phyloP scores from a whole-genome alignment of 2,888 invertebrate species.

The Drosophila phalerata region DNA sequence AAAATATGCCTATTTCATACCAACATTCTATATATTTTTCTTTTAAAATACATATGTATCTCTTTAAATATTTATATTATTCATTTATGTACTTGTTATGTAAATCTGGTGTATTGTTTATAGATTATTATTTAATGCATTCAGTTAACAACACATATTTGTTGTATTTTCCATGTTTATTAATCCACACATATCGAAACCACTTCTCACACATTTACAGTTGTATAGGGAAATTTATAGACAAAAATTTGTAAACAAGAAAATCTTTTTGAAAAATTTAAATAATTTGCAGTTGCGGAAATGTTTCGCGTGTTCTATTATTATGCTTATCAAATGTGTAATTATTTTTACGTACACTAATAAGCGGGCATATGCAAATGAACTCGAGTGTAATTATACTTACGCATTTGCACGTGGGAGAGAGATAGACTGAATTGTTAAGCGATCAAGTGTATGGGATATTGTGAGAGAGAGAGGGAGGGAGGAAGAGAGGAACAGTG shows the following conservation, averaged over 20 bases:
- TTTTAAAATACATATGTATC: background rate
- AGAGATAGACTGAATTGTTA: slow-evolving; percentile 1
- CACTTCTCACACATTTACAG: background rate
- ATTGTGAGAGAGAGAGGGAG: background rate
- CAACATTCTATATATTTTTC: background rate
- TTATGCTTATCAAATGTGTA: slow-evolving; percentile 36
- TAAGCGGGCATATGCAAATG: slow-evolving; percentile 1
- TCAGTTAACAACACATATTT: background rate
- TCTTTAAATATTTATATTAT: background rate
- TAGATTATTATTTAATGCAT: background rate
- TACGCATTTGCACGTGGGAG: background rate
- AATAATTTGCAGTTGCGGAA: slow-evolving; percentile 43
- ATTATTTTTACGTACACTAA: slow-evolving; percentile 2
- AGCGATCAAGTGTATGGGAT: too few species aligned
- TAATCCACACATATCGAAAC: slow-evolving; percentile 1
- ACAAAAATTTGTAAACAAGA: slow-evolving; percentile 30
- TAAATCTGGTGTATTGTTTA: slow-evolving; percentile 4
- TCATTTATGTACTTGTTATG: background rate
- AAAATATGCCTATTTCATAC: background rate
- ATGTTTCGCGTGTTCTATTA: slow-evolving; percentile 40
- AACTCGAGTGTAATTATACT: background rate
- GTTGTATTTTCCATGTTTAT: slow-evolving; percentile 1
- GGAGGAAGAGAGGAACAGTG: background rate
- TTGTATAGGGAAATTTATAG: slow-evolving; percentile 23
- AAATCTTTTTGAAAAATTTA: slow-evolving; percentile 19